Evolutionary conservation across 2,888 invertebrate species (phyloP).

Genomic region (Harpalus rufipes): DNA sequence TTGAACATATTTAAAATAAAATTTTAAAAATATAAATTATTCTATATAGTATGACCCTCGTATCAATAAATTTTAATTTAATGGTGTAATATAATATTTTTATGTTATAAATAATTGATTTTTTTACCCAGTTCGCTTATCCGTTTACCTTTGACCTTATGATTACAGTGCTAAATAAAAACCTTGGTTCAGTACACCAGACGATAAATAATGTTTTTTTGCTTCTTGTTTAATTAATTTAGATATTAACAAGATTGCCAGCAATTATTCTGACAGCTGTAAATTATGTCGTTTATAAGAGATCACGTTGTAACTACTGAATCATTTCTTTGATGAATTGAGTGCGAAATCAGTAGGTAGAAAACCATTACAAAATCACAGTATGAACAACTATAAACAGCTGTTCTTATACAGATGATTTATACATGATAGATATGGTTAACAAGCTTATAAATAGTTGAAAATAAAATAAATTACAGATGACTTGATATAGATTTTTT

Average conservation of each 20-base stretch:
- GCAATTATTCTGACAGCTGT: conserved; percentile 36
- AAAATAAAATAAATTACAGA: too few species aligned
- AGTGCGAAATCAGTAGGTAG: background rate
- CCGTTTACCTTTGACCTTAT: background rate
- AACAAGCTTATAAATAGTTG: too few species aligned
- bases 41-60: too few species aligned
- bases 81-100: background rate
- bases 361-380: too few species aligned
- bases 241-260: conserved; percentile 40
- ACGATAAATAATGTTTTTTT: background rate
- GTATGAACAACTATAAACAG: too few species aligned
- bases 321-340: conserved; percentile 6
- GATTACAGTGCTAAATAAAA: conserved; percentile 6
- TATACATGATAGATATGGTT: too few species aligned
- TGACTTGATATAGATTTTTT: too few species aligned
- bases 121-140: background rate
- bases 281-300: background rate
- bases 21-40: too few species aligned
- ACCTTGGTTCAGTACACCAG: background rate
- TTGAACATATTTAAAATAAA: too few species aligned
- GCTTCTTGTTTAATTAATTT: conserved; percentile 29
- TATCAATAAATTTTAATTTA: background rate
- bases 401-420: too few species aligned
- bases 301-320: background rate
- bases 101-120: background rate